Percentiles rank a stretch among this genome's conserved stretches.
Evolutionary conservation across 2,113 vertebrate genomes (phyloP).

Genomic region (Oxyruncus cristatus): DNA sequence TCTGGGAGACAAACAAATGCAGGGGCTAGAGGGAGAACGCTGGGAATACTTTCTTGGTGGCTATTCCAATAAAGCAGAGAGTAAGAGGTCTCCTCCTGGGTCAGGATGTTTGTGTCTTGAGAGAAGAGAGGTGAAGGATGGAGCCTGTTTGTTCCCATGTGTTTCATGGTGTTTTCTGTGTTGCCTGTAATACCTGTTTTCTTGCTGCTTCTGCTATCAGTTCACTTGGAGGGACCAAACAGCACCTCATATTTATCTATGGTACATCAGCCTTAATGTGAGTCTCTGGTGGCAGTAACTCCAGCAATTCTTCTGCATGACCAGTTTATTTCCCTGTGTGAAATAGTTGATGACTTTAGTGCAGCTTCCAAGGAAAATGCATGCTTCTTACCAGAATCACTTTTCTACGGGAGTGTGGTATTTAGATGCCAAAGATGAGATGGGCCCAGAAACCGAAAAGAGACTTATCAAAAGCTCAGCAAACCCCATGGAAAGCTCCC

Average conservation of each 20-base stretch:
- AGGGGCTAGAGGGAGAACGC: neutral
- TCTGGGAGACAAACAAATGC: slow-evolving; percentile 16
- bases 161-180: neutral
- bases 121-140: neutral
- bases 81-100: neutral
- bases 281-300: neutral
- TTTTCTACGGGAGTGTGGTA: neutral
- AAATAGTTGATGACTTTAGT: neutral
- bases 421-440: neutral
- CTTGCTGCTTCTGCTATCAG: neutral
- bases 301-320: neutral
- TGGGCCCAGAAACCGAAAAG: neutral
- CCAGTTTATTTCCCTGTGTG: neutral
- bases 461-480: neutral
- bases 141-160: neutral
- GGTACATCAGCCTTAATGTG: neutral
- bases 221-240: neutral
- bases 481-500: neutral
- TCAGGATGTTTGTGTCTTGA: neutral
- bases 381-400: neutral
- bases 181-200: neutral
- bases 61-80: neutral
- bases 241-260: neutral
- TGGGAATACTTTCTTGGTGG: neutral
- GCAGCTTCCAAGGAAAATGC: neutral